phyloP scores from a whole-genome alignment of 2,113 vertebrate species.

The Anarrhichthys ocellatus region DNA sequence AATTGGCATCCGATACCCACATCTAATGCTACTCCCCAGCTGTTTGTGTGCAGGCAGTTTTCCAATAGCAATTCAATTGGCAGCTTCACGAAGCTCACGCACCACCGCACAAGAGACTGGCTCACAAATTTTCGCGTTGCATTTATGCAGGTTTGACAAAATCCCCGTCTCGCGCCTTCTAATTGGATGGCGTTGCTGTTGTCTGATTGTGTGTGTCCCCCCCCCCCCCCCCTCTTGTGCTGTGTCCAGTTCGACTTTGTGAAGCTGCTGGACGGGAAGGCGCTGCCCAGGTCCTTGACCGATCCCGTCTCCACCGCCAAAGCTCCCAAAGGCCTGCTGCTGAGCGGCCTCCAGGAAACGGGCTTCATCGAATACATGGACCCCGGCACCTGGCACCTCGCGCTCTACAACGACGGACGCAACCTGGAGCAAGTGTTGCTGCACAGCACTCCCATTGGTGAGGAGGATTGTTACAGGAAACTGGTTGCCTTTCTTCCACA shows the following conservation, averaged over 20 bases:
- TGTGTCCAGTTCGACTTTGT: constrained; percentile 95
- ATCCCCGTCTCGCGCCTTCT: neutral
- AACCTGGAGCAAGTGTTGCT: constrained; percentile 94
- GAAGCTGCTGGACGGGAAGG: constrained; percentile 96
- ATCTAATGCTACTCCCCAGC: constrained; percentile 6
- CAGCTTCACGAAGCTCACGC: constrained; percentile 35
- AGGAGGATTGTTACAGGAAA: constrained; percentile 57
- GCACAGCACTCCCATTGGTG: constrained; percentile 93
- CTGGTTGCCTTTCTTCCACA: neutral
- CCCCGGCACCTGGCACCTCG: constrained; percentile 95
- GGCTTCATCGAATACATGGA: constrained; percentile 99
- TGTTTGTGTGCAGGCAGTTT: constrained; percentile 26
- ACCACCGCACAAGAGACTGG: constrained; percentile 15
- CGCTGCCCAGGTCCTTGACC: constrained; percentile 90
- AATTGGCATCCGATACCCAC: constrained; percentile 36
- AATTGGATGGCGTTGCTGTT: constrained; percentile 11
- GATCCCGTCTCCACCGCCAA: constrained; percentile 86
- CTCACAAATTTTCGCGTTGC: neutral
- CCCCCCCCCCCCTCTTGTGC: neutral
- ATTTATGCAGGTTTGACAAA: constrained; percentile 34
- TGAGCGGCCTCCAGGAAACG: constrained; percentile 92
- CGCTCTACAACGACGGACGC: constrained; percentile 97
- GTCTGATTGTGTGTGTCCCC: constrained; percentile 25
- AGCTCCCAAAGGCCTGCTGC: constrained; percentile 90
- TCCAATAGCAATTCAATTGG: constrained; percentile 26